A percentile compares a stretch with the other conserved stretches of the same genome.
Conservation (phyloP, 2,888 invertebrate species). For the Drosophila falleni region DNA sequence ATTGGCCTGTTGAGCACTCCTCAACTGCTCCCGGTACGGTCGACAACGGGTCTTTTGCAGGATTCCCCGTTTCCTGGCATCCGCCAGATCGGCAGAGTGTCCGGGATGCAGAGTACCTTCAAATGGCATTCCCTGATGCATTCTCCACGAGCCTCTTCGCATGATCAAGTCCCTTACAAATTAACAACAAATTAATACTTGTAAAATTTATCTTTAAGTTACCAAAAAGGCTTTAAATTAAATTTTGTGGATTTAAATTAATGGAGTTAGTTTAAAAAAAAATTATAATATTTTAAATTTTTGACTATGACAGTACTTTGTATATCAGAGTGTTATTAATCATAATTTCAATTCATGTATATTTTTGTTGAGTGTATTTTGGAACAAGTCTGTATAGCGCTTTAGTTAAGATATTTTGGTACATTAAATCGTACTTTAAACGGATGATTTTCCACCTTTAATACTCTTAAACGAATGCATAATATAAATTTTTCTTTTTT, state of each 20-base stretch:
- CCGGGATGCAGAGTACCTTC: constrained; percentile 1
- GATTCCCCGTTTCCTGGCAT: constrained; percentile 37
- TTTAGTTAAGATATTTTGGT: too few species aligned
- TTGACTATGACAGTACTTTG: constrained; percentile 19
- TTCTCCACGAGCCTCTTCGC: not conserved
- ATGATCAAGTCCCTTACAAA: not conserved
- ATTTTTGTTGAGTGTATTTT: not conserved
- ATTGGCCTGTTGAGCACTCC: constrained; percentile 14
- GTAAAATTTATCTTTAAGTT: constrained; percentile 8
- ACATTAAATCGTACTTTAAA: too few species aligned
- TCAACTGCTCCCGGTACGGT: constrained; percentile 35
- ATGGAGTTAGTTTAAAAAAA: not conserved
- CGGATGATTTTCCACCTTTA: too few species aligned
- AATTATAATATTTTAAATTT: not conserved
- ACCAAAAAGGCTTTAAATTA: constrained; percentile 7
- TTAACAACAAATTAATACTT: constrained; percentile 3
- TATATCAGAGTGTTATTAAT: not conserved
- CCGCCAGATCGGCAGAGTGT: constrained; percentile 16
- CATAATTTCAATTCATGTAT: not conserved
- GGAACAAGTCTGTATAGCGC: too few species aligned
- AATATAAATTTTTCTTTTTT: too few species aligned
- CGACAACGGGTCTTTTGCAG: constrained; percentile 44
- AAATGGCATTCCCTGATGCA: not conserved
- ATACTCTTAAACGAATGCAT: too few species aligned
- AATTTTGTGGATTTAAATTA: not conserved